Conservation (phyloP, 2,113 vertebrate species). For the Raja brachyura region DNA sequence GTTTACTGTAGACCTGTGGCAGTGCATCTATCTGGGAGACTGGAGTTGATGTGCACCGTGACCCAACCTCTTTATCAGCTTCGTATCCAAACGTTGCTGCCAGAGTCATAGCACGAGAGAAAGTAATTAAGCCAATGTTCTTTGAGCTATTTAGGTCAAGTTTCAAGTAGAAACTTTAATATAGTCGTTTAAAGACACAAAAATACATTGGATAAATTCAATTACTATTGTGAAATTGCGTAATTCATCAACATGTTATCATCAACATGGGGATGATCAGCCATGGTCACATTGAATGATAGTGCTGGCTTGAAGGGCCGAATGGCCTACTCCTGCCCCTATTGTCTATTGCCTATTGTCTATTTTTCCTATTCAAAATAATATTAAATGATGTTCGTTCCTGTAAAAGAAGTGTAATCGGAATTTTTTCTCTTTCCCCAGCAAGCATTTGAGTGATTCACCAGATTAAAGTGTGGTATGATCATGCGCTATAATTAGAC, state of each 20-base stretch:
- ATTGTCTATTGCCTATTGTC: no score
- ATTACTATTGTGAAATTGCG: not conserved
- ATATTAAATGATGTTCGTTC: not conserved
- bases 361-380: not conserved
- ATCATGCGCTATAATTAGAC: not conserved
- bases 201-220: not conserved
- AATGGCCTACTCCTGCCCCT: no score
- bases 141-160: not conserved
- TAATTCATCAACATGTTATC: not conserved
- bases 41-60: no score
- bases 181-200: not conserved
- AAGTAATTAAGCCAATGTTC: not conserved
- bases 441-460: not conserved
- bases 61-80: no score
- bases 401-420: not conserved
- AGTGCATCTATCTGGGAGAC: no score
- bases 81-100: not conserved
- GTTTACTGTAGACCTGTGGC: no score
- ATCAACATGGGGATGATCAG: no score
- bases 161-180: not conserved
- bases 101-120: not conserved
- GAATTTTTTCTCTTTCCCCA: not conserved
- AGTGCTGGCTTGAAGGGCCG: no score
- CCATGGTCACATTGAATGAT: no score
- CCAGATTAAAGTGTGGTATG: not conserved